Conservation (phyloP, 2,113 vertebrate genomes). For the Myiagra hebetior region DNA sequence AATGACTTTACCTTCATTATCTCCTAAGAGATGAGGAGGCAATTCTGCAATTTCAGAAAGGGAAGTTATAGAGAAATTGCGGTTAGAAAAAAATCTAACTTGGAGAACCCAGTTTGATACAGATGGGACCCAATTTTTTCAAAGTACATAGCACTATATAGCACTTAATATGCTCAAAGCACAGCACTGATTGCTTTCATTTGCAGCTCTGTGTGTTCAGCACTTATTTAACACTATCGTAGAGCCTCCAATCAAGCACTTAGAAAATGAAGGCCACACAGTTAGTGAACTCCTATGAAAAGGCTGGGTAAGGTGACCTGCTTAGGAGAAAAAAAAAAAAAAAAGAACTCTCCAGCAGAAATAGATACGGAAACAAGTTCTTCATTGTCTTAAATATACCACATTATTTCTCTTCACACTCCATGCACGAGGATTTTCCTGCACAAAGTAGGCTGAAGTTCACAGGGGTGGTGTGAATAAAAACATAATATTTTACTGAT, state of each 20-base stretch:
- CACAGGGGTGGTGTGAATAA: background rate
- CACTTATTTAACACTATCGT: conserved; percentile 38
- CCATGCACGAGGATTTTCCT: background rate
- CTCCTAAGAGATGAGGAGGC: background rate
- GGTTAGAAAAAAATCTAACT: conserved; percentile 17
- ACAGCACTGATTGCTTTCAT: conserved; percentile 58
- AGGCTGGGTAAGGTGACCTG: conserved; percentile 32
- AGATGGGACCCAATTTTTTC: conserved; percentile 52
- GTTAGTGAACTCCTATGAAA: conserved; percentile 45
- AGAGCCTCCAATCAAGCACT: conserved; percentile 46
- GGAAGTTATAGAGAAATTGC: background rate
- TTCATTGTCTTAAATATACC: background rate
- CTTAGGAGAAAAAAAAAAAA: background rate
- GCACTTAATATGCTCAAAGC: conserved; percentile 58
- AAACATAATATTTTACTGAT: background rate
- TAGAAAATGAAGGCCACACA: conserved; percentile 57
- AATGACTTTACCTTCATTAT: conserved; percentile 38
- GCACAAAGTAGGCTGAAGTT: background rate
- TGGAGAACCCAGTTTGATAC: conserved; percentile 32
- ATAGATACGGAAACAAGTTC: background rate
- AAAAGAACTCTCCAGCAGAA: background rate
- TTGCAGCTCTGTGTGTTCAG: conserved; percentile 62
- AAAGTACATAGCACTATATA: conserved; percentile 51
- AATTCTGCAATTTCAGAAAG: conserved; percentile 7
- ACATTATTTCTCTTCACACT: background rate